These are phyloP conservation scores for Drosophila nr. fundita DNA, from an alignment of 2,888 invertebrate species.

Conservation along the genomic window DNA sequence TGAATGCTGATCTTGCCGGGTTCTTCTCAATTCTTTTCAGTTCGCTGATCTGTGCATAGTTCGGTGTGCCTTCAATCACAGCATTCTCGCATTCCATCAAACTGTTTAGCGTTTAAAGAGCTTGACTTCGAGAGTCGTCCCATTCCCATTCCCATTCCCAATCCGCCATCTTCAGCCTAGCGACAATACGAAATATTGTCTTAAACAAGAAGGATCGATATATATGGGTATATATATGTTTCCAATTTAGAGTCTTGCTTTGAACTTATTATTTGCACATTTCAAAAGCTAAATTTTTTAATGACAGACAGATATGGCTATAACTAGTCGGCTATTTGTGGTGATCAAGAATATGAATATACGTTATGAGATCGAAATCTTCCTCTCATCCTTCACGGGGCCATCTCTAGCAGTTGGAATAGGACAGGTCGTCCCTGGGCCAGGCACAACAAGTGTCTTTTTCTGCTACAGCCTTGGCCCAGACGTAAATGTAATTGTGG, in stretches of 20 bases:
- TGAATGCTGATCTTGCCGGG: conserved; percentile 19
- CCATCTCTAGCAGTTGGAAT: background rate
- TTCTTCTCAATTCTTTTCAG: background rate
- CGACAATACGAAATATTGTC: conserved; percentile 44
- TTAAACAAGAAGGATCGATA: too few species aligned
- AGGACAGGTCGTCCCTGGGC: background rate
- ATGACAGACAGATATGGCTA: background rate
- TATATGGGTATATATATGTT: too few species aligned
- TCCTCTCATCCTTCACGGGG: background rate
- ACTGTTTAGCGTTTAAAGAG: conserved; percentile 57
- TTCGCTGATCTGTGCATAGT: conserved; percentile 52
- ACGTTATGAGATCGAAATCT: background rate
- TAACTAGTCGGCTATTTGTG: background rate
- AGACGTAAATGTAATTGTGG: conserved; percentile 60
- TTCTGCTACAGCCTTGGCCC: conserved; percentile 57
- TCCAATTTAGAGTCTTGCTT: background rate
- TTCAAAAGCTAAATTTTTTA: background rate
- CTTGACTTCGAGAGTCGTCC: conserved; percentile 10
- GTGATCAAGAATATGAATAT: background rate
- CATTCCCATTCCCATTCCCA: background rate
- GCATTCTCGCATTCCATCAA: conserved; percentile 42
- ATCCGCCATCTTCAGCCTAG: conserved; percentile 10
- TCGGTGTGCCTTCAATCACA: conserved; percentile 73
- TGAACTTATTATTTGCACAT: background rate
- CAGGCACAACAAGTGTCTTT: conserved; percentile 25